phyloP scores from a whole-genome alignment of 2,797 vertebrate species.

The Erithacus rubecula region DNA sequence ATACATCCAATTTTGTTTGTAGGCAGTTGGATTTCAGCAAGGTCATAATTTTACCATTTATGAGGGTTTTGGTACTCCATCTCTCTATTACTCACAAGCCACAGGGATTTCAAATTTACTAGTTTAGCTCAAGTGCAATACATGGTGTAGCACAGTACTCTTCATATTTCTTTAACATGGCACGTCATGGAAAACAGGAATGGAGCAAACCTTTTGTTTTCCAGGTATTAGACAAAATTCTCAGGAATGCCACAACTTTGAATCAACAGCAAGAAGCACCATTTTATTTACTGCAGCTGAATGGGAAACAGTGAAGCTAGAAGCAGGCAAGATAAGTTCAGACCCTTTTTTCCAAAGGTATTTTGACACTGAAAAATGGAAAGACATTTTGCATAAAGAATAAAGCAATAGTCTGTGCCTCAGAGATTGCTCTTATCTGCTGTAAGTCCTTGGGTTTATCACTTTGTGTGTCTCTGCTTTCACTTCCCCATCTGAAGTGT shows the following conservation, averaged over 20 bases:
- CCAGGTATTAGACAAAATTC: neutral
- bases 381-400: neutral
- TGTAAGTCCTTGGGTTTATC: neutral
- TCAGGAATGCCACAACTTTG: neutral
- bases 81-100: neutral
- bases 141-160: neutral
- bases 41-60: neutral
- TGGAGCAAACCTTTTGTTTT: neutral
- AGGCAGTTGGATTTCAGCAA: neutral
- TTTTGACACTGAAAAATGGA: neutral
- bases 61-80: neutral
- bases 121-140: neutral
- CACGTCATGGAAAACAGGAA: neutral
- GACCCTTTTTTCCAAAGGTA: neutral
- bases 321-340: neutral
- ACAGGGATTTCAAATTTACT: neutral
- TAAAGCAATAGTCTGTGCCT: neutral
- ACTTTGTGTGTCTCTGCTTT: neutral
- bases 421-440: neutral
- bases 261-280: neutral
- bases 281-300: neutral
- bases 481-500: neutral
- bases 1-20: neutral
- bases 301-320: neutral
- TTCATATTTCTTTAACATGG: neutral